A percentile compares a stretch with the other conserved stretches of the same genome.
Conservation (phyloP, 2,113 vertebrate genomes). For the Elgaria multicarinata region DNA sequence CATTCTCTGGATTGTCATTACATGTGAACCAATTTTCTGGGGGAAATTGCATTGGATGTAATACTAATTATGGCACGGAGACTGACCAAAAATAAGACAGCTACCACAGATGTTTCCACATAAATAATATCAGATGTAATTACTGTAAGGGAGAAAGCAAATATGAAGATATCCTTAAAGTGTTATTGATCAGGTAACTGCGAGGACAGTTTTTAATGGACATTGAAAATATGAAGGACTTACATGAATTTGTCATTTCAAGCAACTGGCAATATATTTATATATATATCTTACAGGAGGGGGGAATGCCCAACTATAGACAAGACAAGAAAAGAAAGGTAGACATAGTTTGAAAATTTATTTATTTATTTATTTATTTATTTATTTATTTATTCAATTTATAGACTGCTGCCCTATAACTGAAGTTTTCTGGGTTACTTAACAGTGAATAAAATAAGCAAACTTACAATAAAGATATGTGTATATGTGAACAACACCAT, state of each 20-base stretch:
- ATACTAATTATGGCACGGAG: neutral
- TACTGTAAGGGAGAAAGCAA: neutral
- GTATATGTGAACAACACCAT: neutral
- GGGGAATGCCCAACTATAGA: neutral
- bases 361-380: neutral
- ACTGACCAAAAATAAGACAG: neutral
- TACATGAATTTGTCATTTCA: neutral
- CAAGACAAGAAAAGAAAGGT: neutral
- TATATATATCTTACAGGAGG: neutral
- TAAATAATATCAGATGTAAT: neutral
- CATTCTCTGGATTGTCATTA: too few species aligned
- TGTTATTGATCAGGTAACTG: neutral
- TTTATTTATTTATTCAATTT: neutral
- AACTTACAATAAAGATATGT: neutral
- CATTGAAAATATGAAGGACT: neutral
- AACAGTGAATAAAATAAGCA: neutral
- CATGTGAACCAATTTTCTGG: neutral
- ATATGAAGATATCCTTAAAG: too few species aligned
- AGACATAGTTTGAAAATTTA: neutral
- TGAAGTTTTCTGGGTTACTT: neutral
- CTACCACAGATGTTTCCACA: neutral
- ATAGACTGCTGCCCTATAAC: neutral
- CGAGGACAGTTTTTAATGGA: neutral
- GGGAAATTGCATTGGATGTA: neutral
- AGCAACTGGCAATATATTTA: neutral